Evolutionary conservation across 1,140 invertebrate genomes (phyloP).

Genomic region (Solenopsis invicta): DNA sequence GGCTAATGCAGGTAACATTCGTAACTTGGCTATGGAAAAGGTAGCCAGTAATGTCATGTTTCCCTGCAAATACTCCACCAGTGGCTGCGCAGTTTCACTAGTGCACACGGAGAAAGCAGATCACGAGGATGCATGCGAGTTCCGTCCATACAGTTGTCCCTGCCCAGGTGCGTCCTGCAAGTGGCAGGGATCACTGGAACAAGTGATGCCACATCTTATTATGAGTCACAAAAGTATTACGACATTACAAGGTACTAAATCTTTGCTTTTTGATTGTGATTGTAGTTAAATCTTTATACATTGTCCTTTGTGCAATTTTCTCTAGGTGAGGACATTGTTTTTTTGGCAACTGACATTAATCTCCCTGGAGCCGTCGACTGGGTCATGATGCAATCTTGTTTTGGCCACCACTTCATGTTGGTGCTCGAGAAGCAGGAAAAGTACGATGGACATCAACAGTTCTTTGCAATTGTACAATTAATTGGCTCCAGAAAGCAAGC

Average conservation of each 20-base stretch:
- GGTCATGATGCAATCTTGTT: conserved; percentile 99
- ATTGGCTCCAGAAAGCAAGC: conserved; percentile 99
- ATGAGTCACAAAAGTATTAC: conserved; percentile 99
- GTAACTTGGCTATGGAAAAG: conserved; percentile 99
- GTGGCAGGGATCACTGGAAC: conserved; percentile 98
- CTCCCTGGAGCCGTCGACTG: conserved; percentile 99
- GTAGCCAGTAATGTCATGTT: conserved; percentile 99
- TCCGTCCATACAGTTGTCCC: conserved; percentile 98
- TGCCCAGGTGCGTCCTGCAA: conserved; percentile 99
- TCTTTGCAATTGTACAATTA: conserved; percentile 99
- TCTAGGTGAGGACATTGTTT: conserved; percentile 98
- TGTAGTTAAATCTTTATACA: neutral
- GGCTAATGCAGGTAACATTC: conserved; percentile 93
- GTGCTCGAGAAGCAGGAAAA: conserved; percentile 99
- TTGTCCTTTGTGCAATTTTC: neutral
- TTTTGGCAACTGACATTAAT: conserved; percentile 99
- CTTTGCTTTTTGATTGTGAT: neutral
- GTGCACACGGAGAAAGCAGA: conserved; percentile 98
- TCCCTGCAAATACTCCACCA: conserved; percentile 99
- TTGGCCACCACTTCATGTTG: conserved; percentile 99
- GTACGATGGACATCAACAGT: conserved; percentile 98
- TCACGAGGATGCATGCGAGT: conserved; percentile 99
- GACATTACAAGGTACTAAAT: conserved; percentile 92
- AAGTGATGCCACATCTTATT: conserved; percentile 99
- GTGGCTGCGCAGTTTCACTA: conserved; percentile 97